Percentiles rank a stretch among this genome's conserved stretches.
Evolutionary conservation across 2,797 vertebrate species (phyloP).

Genomic region (Sorex maritimensis): DNA sequence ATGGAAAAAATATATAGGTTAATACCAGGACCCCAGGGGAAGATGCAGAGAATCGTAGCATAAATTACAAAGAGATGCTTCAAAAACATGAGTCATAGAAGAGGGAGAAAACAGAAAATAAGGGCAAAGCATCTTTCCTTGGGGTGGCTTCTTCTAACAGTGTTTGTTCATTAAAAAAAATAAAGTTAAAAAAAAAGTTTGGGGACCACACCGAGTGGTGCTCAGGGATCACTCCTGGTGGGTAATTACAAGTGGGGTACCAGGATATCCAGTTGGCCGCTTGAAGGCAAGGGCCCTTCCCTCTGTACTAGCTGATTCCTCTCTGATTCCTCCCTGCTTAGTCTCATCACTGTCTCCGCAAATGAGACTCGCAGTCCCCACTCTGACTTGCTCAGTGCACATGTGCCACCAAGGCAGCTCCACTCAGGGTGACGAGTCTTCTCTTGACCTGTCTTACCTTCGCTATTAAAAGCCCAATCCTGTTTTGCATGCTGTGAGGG

Average conservation of each 20-base stretch:
- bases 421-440: not conserved
- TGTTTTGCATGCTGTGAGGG: not conserved
- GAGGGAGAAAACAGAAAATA: not conserved
- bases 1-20: constrained; percentile 43
- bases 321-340: too few species aligned
- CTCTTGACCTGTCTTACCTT: not conserved
- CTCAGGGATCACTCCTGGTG: too few species aligned
- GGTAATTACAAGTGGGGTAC: not conserved
- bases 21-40: not conserved
- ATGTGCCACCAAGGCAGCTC: not conserved
- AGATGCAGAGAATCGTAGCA: not conserved
- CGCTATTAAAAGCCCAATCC: constrained; percentile 36
- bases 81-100: not conserved
- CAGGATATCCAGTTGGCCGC: not conserved
- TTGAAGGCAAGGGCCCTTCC: too few species aligned
- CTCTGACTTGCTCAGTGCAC: not conserved
- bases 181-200: too few species aligned
- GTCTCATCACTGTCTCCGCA: not conserved
- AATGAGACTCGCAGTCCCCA: not conserved
- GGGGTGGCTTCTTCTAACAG: not conserved
- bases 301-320: too few species aligned
- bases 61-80: constrained; percentile 5
- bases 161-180: not conserved
- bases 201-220: too few species aligned
- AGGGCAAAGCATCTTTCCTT: not conserved